A percentile compares a stretch with the other conserved stretches of the same genome.
These are phyloP conservation scores for Drosophila tripunctata DNA, from an alignment of 2,888 invertebrate genomes.

Conservation along the genomic window DNA sequence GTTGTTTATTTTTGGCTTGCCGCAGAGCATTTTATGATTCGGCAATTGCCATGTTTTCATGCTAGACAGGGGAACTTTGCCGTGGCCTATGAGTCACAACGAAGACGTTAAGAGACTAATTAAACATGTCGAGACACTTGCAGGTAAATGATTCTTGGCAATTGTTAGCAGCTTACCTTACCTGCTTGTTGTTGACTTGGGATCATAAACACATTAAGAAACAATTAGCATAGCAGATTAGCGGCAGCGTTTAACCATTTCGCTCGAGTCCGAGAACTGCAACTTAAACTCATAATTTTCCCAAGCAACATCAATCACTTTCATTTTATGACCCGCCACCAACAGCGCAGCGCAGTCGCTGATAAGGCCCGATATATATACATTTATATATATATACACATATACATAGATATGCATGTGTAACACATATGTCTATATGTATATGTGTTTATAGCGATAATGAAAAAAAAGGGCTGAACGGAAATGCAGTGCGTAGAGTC, in stretches of 20 bases:
- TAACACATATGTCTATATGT: conserved; percentile 11
- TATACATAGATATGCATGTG: neutral
- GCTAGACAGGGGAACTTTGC: conserved; percentile 21
- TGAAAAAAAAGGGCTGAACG: conserved; percentile 47
- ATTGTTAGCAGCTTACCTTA: conserved; percentile 11
- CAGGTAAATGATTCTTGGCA: conserved; percentile 33
- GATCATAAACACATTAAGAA: conserved; percentile 70
- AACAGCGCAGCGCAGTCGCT: conserved; percentile 28
- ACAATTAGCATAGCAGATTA: conserved; percentile 63
- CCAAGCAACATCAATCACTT: conserved; percentile 55
- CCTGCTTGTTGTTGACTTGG: conserved; percentile 29
- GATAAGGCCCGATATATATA: conserved; percentile 28
- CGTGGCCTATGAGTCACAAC: conserved; percentile 60
- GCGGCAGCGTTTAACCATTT: conserved; percentile 29
- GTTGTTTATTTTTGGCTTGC: conserved; percentile 38
- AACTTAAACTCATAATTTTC: neutral
- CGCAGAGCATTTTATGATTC: conserved; percentile 55
- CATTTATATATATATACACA: neutral
- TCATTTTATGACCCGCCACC: conserved; percentile 60
- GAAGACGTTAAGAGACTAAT: conserved; percentile 10
- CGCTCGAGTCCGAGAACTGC: conserved; percentile 15
- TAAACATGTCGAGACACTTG: conserved; percentile 25
- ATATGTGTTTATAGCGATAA: conserved; percentile 32
- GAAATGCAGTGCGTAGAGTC: conserved; percentile 31
- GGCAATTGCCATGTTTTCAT: conserved; percentile 42